These are phyloP conservation scores for Clarias gariepinus DNA, from an alignment of 2,113 vertebrate species.

Conservation along the genomic window DNA sequence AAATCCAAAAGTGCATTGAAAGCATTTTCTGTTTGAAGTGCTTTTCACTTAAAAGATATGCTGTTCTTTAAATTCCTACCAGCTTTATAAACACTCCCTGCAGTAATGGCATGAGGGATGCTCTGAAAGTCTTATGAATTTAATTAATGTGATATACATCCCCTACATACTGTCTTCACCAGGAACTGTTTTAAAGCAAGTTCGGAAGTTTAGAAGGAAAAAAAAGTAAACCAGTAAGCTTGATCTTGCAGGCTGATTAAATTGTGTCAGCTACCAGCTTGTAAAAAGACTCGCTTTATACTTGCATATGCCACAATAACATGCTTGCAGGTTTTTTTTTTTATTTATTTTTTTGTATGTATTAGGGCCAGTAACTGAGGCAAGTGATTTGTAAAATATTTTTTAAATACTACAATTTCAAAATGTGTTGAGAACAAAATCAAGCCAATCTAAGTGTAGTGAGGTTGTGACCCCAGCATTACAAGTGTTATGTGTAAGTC, in stretches of 20 bases:
- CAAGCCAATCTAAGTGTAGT: neutral
- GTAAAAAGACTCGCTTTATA: neutral
- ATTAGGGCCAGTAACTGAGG: neutral
- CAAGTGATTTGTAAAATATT: neutral
- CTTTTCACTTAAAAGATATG: neutral
- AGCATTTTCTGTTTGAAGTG: neutral
- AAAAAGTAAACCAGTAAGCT: neutral
- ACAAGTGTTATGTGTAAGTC: neutral
- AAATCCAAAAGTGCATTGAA: neutral
- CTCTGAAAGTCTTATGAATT: neutral
- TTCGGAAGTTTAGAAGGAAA: neutral
- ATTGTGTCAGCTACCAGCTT: neutral
- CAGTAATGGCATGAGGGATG: neutral
- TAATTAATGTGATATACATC: neutral
- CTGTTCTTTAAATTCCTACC: neutral
- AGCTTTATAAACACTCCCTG: neutral
- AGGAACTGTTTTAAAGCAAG: neutral
- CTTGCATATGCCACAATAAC: neutral
- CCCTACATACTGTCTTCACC: neutral
- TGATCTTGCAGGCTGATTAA: conserved; percentile 4
- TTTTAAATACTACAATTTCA: neutral
- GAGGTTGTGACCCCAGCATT: neutral
- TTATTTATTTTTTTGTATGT: neutral
- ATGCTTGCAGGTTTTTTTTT: neutral
- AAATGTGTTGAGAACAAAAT: neutral